Evolutionary conservation across 1,140 invertebrate species (phyloP), one percentile per base, ranked within the genome.

Genomic region (Hylaeus anthracinus): DNA sequence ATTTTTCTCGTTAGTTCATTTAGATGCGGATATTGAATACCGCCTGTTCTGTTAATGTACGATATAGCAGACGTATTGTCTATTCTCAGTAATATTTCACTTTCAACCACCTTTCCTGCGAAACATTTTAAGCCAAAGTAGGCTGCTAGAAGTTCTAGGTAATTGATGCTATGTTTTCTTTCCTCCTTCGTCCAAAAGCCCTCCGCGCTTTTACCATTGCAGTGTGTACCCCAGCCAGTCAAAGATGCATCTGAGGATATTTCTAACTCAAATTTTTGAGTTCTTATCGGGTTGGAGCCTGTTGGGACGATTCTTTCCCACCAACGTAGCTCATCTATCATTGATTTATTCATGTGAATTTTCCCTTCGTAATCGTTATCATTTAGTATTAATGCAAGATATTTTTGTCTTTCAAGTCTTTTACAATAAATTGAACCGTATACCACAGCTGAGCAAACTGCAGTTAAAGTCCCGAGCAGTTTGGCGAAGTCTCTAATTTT

Each of bases 11-110:
- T 6, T n/a, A 82, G n/a, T 45, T 72, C 9, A 70, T 53, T 77
- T 3, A 84, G 12, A 5, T 81, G 64, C n/a, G 61, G 12, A 9
- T 76, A 64, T 72, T 61, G 64, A 1, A 81, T 26, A 9, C 82
- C 72, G 0, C 77, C 71, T 10, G 41, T 39, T 10, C 39, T 39
- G 60, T 87, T 87, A 12, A 87, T 83, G 10, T 79, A 79, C 5
- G 67, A 1, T 6, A 79, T 79, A 3, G 67, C 67, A 0, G 76
- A 55, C 2, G 65, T 79, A 70, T 86, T 87, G 39, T 87, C 81
- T 0, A 88, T 74, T 43, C 85, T 71, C 3, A 88, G 37, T 1
- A 88, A 61, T 15, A 86, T 81, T 41, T 91, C 89, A 89, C 88
- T 84, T 60, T 88, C 75, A 63, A 61, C 41, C 3, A 48, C 51